Conservation (phyloP, 2,113 vertebrate genomes). For the Bothrops jararaca region DNA sequence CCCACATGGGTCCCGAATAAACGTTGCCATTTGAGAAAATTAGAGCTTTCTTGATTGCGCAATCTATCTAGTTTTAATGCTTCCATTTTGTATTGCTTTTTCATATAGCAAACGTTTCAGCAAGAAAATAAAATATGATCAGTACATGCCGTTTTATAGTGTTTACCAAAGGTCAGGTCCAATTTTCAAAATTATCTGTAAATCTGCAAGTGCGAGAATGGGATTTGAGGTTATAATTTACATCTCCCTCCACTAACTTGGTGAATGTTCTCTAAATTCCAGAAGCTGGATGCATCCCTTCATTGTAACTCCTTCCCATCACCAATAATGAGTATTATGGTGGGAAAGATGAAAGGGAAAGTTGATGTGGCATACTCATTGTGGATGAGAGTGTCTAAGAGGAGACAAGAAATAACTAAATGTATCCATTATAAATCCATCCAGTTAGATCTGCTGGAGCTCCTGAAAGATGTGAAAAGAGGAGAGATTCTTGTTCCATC, state of each 20-base stretch:
- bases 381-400: background rate
- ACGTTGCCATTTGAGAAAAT: slow-evolving; percentile 24
- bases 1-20: background rate
- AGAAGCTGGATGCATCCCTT: background rate
- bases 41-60: slow-evolving; percentile 25
- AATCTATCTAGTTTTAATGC: slow-evolving; percentile 30
- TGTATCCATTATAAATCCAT: too few relatives aligned
- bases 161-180: background rate
- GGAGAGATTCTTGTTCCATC: background rate
- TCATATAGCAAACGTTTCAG: slow-evolving; percentile 30
- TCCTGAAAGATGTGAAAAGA: background rate
- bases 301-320: background rate
- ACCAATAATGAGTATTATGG: background rate
- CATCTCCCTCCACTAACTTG: background rate
- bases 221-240: slow-evolving; percentile 11
- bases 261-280: background rate
- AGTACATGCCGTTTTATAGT: slow-evolving; percentile 25
- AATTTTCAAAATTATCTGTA: background rate
- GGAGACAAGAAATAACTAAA: background rate
- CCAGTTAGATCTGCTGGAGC: background rate
- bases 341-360: background rate
- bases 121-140: slow-evolving; percentile 27
- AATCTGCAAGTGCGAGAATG: background rate
- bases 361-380: background rate
- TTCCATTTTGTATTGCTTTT: slow-evolving; percentile 35